A percentile compares a stretch with the other conserved stretches of the same genome.
Evolutionary conservation across 2,888 invertebrate genomes (phyloP).

Genomic region (Tyria jacobaeae): DNA sequence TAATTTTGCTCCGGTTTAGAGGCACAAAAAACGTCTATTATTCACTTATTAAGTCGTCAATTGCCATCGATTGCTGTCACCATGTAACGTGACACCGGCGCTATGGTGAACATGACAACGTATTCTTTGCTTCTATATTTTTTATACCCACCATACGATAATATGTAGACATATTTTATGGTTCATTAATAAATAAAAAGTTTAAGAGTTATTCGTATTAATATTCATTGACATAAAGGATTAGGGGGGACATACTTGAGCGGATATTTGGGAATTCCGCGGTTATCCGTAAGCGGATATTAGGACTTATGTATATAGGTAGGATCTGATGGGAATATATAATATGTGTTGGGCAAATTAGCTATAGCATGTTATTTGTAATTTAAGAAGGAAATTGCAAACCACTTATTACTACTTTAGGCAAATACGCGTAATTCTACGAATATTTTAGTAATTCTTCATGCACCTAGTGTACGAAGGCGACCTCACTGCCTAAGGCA

Average conservation of each 20-base stretch:
- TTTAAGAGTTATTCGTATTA: background rate
- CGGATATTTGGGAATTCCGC: background rate
- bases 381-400: too few species aligned
- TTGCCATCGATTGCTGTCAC: conserved; percentile 71
- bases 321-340: too few species aligned
- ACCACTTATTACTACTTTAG: too few species aligned
- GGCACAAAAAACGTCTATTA: conserved; percentile 55
- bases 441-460: too few species aligned
- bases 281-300: too few species aligned
- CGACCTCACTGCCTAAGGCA: too few species aligned
- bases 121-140: conserved; percentile 2
- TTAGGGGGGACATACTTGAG: background rate
- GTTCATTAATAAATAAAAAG: background rate
- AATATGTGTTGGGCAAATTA: too few species aligned
- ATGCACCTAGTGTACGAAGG: too few species aligned
- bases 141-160: background rate
- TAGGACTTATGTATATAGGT: too few species aligned
- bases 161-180: background rate
- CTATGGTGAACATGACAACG: conserved; percentile 15
- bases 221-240: background rate
- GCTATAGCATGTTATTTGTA: too few species aligned
- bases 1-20: conserved; percentile 22
- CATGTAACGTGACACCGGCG: conserved; percentile 59
- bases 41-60: conserved; percentile 66
- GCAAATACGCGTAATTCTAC: too few species aligned